Conservation (phyloP, 2,113 vertebrate species). For the Malurus elegans region DNA sequence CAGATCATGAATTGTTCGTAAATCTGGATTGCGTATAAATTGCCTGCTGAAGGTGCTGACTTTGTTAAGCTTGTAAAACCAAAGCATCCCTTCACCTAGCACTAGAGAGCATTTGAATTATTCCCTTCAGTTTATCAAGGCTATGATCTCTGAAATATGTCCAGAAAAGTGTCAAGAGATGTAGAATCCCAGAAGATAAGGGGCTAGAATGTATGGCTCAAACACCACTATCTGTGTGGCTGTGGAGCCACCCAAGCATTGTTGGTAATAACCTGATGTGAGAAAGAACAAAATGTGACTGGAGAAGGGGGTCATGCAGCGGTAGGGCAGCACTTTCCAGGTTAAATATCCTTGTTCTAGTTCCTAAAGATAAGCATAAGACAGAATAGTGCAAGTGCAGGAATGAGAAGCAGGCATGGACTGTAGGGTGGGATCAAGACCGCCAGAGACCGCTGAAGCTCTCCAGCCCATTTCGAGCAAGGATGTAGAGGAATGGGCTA, state of each 20-base stretch:
- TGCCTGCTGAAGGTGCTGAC: background rate
- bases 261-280: background rate
- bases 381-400: background rate
- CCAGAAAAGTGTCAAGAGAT: background rate
- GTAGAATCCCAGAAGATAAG: background rate
- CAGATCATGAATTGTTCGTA: background rate
- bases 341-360: background rate
- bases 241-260: background rate
- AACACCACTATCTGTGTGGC: background rate
- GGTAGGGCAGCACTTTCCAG: background rate
- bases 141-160: background rate
- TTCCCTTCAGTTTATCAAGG: background rate
- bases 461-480: background rate
- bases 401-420: too few species aligned
- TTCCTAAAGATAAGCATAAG: background rate
- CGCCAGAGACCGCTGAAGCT: background rate
- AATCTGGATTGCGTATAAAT: background rate
- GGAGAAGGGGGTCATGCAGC: background rate
- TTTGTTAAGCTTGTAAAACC: background rate
- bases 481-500: background rate
- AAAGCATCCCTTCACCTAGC: background rate
- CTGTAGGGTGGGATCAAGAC: background rate
- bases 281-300: background rate
- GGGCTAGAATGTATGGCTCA: background rate
- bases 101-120: background rate